Conservation (phyloP, 2,113 vertebrate species). For the Dendropsophus ebraccatus region DNA sequence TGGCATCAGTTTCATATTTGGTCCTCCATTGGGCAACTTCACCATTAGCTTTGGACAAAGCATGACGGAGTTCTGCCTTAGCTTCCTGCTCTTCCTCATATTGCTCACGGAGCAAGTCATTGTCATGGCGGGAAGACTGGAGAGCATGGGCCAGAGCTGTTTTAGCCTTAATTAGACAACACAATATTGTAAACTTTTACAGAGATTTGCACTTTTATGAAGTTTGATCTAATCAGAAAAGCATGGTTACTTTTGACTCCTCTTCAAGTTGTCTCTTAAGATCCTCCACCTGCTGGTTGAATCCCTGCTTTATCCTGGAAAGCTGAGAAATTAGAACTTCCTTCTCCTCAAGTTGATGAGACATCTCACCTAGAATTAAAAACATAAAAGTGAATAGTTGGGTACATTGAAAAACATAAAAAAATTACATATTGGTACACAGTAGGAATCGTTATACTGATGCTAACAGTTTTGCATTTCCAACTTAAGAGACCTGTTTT, state of each 20-base stretch:
- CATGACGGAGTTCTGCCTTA: constrained; percentile 80
- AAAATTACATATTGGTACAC: neutral
- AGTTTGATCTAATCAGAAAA: neutral
- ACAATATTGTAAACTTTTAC: neutral
- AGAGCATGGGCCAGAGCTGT: constrained; percentile 71
- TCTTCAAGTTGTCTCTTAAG: constrained; percentile 83
- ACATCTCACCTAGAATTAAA: constrained; percentile 74
- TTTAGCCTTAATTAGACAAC: constrained; percentile 67
- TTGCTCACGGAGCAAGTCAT: constrained; percentile 81
- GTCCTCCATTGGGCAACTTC: constrained; percentile 84
- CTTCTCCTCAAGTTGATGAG: constrained; percentile 81
- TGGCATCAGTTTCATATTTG: constrained; percentile 84
- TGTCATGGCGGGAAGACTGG: constrained; percentile 80
- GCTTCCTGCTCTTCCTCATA: constrained; percentile 84
- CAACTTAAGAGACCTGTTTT: neutral
- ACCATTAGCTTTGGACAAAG: constrained; percentile 78
- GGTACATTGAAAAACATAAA: no score
- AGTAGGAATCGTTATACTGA: neutral
- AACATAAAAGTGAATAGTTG: no score
- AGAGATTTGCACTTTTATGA: neutral
- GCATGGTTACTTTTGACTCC: constrained; percentile 76
- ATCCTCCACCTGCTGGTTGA: constrained; percentile 81
- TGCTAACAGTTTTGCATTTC: neutral
- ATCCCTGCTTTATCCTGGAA: constrained; percentile 79
- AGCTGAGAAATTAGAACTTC: constrained; percentile 81